Evolutionary conservation across 2,113 vertebrate genomes (phyloP).

Genomic region (Pao palembangensis): DNA sequence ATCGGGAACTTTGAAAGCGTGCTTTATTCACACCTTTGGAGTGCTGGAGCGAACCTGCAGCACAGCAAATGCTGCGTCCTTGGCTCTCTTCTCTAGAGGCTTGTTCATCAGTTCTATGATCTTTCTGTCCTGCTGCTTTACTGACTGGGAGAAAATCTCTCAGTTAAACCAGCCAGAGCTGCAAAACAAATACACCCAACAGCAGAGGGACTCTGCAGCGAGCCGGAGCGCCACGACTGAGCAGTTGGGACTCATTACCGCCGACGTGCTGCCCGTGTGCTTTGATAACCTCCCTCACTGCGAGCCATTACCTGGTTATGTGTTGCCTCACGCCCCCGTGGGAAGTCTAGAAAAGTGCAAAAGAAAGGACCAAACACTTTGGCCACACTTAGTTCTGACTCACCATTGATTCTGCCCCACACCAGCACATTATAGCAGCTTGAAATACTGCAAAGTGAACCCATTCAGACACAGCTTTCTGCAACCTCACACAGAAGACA

Average conservation of each 20-base stretch:
- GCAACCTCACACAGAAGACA: background rate
- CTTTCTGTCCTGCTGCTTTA: background rate
- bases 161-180: conserved; percentile 13
- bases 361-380: conserved; percentile 34
- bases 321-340: conserved; percentile 25
- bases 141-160: conserved; percentile 18
- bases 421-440: background rate
- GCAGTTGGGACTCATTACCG: conserved; percentile 49
- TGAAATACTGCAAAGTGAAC: conserved; percentile 4
- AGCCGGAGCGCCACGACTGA: conserved; percentile 26
- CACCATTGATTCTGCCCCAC: conserved; percentile 16
- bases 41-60: too few relatives aligned
- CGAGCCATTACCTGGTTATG: conserved; percentile 50
- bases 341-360: conserved; percentile 32
- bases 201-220: conserved; percentile 25
- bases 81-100: conserved; percentile 16
- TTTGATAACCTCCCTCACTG: conserved; percentile 41
- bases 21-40: too few relatives aligned
- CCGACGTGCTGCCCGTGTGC: conserved; percentile 30
- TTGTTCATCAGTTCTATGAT: conserved; percentile 31
- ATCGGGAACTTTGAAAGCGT: too few relatives aligned
- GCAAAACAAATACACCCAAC: conserved; percentile 45
- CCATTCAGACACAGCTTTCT: background rate
- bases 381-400: conserved; percentile 14
- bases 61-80: background rate